A percentile compares a stretch with the other conserved stretches of the same genome.
phyloP scores from a whole-genome alignment of 2,113 vertebrate species.

The Riparia riparia region DNA sequence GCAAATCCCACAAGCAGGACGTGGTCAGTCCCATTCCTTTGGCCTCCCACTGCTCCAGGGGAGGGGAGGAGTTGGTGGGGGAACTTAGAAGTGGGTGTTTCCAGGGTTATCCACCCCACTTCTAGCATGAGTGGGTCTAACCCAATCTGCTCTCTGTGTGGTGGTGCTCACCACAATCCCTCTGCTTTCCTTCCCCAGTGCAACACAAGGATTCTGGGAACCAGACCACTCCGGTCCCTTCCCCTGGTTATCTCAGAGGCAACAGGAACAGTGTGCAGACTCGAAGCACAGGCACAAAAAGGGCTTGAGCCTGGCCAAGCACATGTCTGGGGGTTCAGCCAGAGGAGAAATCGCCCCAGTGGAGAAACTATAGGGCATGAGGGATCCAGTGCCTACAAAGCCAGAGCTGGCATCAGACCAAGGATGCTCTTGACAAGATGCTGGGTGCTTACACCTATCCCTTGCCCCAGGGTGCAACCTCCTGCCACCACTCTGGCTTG shows the following conservation, averaged over 20 bases:
- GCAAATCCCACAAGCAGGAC: not conserved
- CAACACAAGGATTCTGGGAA: not conserved
- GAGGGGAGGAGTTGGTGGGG: not conserved
- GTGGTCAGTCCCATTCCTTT: not conserved
- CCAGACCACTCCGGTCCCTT: fast-evolving
- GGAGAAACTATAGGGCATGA: not conserved
- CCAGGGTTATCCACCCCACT: not conserved
- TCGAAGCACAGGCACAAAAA: not conserved
- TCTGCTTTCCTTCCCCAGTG: fast-evolving
- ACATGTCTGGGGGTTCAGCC: not conserved
- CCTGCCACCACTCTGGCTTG: not conserved
- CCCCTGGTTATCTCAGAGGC: not conserved
- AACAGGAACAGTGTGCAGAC: not conserved
- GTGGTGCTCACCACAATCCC: not conserved
- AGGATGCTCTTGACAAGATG: not conserved
- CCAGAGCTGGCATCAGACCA: not conserved
- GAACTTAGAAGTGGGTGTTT: not conserved
- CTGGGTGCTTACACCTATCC: not conserved
- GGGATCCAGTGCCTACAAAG: not conserved
- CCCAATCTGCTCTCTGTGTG: not conserved
- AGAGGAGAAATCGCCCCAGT: not conserved
- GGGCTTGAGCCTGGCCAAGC: not conserved
- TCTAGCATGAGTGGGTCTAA: not conserved
- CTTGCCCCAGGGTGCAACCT: not conserved
- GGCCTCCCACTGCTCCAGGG: not conserved